These are phyloP conservation scores for Acanthochromis polyacanthus DNA, from an alignment of 2,113 vertebrate species.

Conservation along the genomic window DNA sequence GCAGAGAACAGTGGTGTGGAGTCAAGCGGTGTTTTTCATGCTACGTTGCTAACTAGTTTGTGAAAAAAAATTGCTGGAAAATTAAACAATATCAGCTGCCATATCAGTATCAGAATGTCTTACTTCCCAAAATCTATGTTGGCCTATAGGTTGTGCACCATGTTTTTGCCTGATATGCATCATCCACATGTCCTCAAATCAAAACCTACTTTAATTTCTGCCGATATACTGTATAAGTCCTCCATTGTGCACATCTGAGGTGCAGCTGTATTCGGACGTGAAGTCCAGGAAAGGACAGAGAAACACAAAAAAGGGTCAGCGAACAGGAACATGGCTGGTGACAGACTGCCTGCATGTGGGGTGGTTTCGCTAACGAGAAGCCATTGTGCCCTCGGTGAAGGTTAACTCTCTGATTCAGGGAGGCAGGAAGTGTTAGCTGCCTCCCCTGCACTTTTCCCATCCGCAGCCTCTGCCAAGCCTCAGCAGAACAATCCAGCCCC, in stretches of 20 bases:
- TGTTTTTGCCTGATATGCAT: not conserved
- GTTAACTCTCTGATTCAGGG: slow-evolving; percentile 78
- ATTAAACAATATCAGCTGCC: too few species aligned
- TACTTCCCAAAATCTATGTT: too few species aligned
- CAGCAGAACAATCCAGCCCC: slow-evolving; percentile 76
- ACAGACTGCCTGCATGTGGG: slow-evolving; percentile 71
- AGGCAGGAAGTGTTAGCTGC: slow-evolving; percentile 80
- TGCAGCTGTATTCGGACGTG: slow-evolving; percentile 26
- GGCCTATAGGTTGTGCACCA: too few species aligned
- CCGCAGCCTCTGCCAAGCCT: slow-evolving; percentile 78
- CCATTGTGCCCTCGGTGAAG: slow-evolving; percentile 78
- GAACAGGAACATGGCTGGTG: slow-evolving; percentile 67
- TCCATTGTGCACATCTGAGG: slow-evolving; percentile 31
- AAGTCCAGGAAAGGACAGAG: slow-evolving; percentile 41
- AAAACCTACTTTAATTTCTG: slow-evolving; percentile 14
- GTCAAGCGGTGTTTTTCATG: too few species aligned
- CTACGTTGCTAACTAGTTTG: too few species aligned
- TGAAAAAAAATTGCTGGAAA: too few species aligned
- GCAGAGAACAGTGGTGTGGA: too few species aligned
- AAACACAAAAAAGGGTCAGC: slow-evolving; percentile 61
- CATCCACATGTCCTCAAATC: not conserved
- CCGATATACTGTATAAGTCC: not conserved
- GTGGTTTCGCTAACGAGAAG: slow-evolving; percentile 73
- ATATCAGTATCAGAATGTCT: too few species aligned
- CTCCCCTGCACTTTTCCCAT: slow-evolving; percentile 81